Evolutionary conservation across 2,113 vertebrate genomes (phyloP).

Genomic region (Leucoraja erinaceus): DNA sequence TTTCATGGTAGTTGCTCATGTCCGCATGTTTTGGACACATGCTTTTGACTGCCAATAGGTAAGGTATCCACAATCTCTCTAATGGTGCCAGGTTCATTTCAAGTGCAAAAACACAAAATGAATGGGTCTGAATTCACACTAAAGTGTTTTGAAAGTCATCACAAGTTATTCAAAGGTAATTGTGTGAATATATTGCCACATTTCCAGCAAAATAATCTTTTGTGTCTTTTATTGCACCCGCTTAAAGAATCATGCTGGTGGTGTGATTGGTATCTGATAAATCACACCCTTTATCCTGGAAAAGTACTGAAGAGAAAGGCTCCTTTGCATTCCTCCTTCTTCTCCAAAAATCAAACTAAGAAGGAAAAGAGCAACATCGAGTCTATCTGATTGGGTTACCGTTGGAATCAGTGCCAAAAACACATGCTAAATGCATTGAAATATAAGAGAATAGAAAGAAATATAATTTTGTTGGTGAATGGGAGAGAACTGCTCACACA

Average conservation of each 20-base stretch:
- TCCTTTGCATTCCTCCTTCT: background rate
- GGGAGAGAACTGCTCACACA: no score
- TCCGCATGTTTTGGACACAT: no score
- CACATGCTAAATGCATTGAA: background rate
- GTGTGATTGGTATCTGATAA: background rate
- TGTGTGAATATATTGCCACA: background rate
- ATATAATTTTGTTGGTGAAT: no score
- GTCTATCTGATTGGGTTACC: background rate
- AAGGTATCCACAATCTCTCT: background rate
- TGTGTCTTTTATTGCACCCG: background rate
- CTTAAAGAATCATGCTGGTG: background rate
- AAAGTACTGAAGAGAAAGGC: background rate
- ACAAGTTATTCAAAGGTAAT: background rate
- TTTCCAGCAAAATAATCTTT: background rate
- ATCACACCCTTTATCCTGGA: background rate
- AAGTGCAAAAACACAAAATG: background rate
- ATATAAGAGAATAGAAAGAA: background rate
- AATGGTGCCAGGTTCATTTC: no score
- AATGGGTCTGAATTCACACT: background rate
- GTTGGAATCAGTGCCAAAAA: background rate
- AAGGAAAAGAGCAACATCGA: background rate
- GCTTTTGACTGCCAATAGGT: no score
- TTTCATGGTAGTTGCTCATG: no score
- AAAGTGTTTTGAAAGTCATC: background rate
- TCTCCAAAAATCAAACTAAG: background rate